Conservation (phyloP, 2,888 invertebrate species). For the Congeria kusceri region DNA sequence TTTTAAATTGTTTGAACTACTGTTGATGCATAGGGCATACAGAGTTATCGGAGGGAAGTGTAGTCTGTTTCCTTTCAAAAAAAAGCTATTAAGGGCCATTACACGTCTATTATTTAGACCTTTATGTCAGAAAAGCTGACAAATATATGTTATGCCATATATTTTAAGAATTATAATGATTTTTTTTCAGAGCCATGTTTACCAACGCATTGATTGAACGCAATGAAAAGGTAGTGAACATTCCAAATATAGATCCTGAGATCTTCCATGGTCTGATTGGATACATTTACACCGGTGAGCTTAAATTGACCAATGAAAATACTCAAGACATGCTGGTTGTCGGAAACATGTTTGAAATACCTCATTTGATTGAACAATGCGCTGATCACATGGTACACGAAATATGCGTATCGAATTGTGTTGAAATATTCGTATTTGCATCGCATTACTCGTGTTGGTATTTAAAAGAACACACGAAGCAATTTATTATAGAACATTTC, state of each 20-base stretch:
- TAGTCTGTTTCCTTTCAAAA: no score
- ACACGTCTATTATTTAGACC: no score
- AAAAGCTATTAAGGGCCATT: no score
- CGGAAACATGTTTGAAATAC: constrained; percentile 93
- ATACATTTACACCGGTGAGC: constrained; percentile 94
- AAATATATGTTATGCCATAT: no score
- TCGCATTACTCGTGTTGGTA: constrained; percentile 94
- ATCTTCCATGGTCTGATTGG: constrained; percentile 92
- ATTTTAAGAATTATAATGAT: no score
- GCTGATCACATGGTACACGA: constrained; percentile 94
- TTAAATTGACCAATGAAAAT: constrained; percentile 88
- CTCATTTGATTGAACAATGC: constrained; percentile 93
- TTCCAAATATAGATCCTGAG: constrained; percentile 93
- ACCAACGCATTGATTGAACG: constrained; percentile 93
- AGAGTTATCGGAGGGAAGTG: no score
- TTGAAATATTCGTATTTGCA: constrained; percentile 95
- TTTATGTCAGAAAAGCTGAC: no score
- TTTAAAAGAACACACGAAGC: constrained; percentile 91
- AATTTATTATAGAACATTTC: constrained; percentile 89
- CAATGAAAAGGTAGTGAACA: constrained; percentile 90
- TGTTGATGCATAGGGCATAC: no score
- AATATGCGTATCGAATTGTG: constrained; percentile 94
- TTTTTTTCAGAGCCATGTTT: constrained; percentile 91
- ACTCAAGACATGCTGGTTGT: constrained; percentile 94
- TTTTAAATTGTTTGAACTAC: no score